phyloP scores from a whole-genome alignment of 1,140 invertebrate species.

The Diuraphis noxia region DNA sequence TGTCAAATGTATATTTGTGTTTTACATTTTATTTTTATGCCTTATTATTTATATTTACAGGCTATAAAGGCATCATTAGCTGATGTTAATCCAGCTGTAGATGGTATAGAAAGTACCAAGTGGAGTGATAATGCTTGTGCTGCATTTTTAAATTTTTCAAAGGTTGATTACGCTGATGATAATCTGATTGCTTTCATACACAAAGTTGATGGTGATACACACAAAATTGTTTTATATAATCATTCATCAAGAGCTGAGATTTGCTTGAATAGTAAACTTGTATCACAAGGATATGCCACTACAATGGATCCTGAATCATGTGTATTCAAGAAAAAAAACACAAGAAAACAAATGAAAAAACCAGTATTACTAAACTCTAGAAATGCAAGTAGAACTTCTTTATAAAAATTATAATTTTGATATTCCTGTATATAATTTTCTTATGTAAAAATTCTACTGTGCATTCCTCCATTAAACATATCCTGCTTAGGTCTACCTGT shows the following conservation, averaged over 20 bases:
- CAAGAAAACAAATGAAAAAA: neutral
- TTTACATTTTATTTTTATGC: neutral
- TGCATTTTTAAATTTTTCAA: slow-evolving; percentile 60
- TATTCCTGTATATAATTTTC: neutral
- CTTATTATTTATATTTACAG: neutral
- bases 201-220: slow-evolving; percentile 58
- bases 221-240: slow-evolving; percentile 61
- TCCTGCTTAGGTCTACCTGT: neutral
- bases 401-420: neutral
- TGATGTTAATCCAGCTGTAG: neutral
- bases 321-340: neutral
- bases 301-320: neutral
- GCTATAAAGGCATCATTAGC: slow-evolving; percentile 36
- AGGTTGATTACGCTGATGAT: neutral
- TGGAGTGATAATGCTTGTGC: slow-evolving; percentile 62
- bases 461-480: neutral
- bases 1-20: neutral
- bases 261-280: slow-evolving; percentile 27
- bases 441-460: neutral
- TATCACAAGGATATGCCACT: neutral
- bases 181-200: neutral
- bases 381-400: neutral
- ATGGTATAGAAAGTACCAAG: slow-evolving; percentile 58
- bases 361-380: neutral
- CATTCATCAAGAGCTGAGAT: neutral